Evolutionary conservation across 2,888 invertebrate species (phyloP).

Genomic region (Ichneumoninae sp.): DNA sequence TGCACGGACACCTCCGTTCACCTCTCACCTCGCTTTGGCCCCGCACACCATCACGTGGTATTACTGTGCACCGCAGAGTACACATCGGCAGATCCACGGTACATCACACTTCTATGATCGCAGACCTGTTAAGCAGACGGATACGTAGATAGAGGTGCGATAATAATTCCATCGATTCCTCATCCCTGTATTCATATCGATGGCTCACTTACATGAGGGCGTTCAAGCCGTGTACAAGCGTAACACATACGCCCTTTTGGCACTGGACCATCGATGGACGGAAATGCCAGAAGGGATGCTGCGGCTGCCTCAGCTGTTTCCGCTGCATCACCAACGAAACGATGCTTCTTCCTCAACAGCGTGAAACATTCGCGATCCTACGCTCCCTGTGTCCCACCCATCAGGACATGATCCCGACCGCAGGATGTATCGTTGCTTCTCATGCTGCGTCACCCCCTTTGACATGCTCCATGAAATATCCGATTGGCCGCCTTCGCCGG

Average conservation of each 20-base stretch:
- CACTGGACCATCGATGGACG: background rate
- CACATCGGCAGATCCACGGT: background rate
- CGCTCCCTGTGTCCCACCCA: background rate
- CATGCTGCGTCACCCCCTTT: conserved; percentile 40
- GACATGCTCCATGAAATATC: conserved; percentile 31
- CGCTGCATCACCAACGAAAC: conserved; percentile 13
- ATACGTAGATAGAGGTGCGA: conserved; percentile 2
- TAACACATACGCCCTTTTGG: background rate
- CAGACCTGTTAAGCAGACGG: background rate
- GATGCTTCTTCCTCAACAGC: conserved; percentile 27
- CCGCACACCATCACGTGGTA: background rate
- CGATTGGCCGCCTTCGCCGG: conserved; percentile 2
- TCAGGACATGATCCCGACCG: background rate
- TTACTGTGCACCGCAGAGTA: background rate
- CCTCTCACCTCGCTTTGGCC: conserved; percentile 4
- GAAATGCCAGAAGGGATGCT: background rate
- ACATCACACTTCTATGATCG: conserved; percentile 12
- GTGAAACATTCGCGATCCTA: conserved; percentile 15
- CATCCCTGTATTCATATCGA: background rate
- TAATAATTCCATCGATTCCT: conserved; percentile 6
- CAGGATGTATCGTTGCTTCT: conserved; percentile 18
- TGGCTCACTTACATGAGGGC: no score
- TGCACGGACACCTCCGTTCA: background rate
- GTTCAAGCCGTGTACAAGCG: background rate
- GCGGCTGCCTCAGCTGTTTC: background rate